Evolutionary conservation across 2,113 vertebrate genomes (phyloP), one percentile per base, ranked within the genome.

Genomic region (Antennarius striatus): DNA sequence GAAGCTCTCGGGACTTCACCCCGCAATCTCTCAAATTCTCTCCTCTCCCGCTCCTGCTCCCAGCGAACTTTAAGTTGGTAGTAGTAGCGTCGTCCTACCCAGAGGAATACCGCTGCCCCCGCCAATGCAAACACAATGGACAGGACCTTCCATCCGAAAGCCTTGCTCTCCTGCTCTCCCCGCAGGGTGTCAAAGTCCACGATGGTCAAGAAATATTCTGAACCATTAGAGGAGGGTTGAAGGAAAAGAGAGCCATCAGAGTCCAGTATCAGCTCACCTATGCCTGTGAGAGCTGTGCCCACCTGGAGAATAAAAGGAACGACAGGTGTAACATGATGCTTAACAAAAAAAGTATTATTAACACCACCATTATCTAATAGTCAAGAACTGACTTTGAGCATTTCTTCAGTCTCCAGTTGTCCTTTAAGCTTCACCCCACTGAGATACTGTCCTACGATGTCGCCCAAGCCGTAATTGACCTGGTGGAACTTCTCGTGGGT

Each of bases 401-500:
- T 94, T 85, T 95, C 94, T 77, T 96, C 95, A 0, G 93, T 95
- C 91, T 96, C 94, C 69, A 96, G 82, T 65, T 95, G 92, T 45
- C 95, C 95, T 75, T 95, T 96, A 47, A 93, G 91, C 66, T 96
- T 96, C 83, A 95, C 94, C 10, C 95, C 95, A 0, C 92, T 94
- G 71, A 96, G 72, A 85, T 94, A 95, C 79, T 95, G 94, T 65
- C 92, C 88, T 15, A 95, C 74, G 36, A 95, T 82, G 79, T 95
- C 94, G 0, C 85, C 82, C 51, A 96, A 92, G 68, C 92, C 56
- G 0, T 91, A 92, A 14, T 71, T 88, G 0, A 91, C 90, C 80
- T 93, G 93, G 77, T 95, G 92, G 90, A 96, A 96, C 59, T 92
- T 94, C 86, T 96, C 94, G 0, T 95, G 91, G 58, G 93, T 92